phyloP scores from a whole-genome alignment of 2,888 invertebrate genomes.

The Mimachlamys varia region DNA sequence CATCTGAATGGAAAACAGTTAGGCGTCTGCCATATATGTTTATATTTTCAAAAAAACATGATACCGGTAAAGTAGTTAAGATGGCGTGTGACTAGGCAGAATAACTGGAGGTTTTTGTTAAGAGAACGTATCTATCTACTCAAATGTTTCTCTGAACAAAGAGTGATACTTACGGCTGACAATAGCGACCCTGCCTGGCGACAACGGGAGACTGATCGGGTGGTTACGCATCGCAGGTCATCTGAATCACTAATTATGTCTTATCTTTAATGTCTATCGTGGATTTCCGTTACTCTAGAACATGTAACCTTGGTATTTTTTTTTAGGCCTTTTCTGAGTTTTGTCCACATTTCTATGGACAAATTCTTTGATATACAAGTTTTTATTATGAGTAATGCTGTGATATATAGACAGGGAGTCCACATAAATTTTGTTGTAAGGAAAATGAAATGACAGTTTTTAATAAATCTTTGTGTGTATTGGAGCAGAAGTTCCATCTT shows the following conservation, averaged over 20 bases:
- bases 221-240: background rate
- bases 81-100: constrained; percentile 1
- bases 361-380: background rate
- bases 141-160: background rate
- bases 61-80: background rate
- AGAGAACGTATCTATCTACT: constrained; percentile 30
- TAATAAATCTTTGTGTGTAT: background rate
- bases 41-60: background rate
- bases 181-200: background rate
- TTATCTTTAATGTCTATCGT: background rate
- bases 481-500: constrained; percentile 31
- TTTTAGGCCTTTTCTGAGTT: background rate
- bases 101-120: constrained; percentile 13
- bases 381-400: background rate
- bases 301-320: constrained; percentile 29
- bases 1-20: constrained; percentile 44
- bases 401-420: background rate
- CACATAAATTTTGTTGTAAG: background rate
- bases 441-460: background rate
- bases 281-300: constrained; percentile 17
- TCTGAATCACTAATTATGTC: constrained; percentile 23
- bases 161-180: background rate
- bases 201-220: constrained; percentile 32
- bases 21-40: constrained; percentile 40
- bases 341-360: background rate